These are phyloP conservation scores for Drosophila prosaltans DNA, from an alignment of 1,140 invertebrate species.

Conservation along the genomic window DNA sequence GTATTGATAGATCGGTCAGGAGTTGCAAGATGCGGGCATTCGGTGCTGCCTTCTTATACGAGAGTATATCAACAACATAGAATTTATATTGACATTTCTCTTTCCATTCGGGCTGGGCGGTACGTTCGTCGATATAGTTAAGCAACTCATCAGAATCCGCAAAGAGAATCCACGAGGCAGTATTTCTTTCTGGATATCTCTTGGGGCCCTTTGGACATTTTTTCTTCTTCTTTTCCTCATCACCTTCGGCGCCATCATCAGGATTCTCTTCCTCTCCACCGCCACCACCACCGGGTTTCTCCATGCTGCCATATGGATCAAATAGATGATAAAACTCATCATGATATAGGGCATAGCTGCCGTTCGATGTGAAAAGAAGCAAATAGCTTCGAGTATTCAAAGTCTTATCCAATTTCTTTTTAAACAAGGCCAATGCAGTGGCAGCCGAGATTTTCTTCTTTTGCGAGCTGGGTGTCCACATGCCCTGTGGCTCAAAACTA, in stretches of 20 bases:
- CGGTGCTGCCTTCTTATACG: slow-evolving; percentile 72
- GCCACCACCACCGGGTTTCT: slow-evolving; percentile 34
- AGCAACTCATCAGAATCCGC: slow-evolving; percentile 62
- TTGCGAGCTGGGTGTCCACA: slow-evolving; percentile 32
- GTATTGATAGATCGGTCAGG: slow-evolving; percentile 70
- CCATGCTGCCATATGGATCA: slow-evolving; percentile 84
- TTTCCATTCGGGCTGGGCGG: slow-evolving; percentile 59
- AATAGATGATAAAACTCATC: slow-evolving; percentile 85
- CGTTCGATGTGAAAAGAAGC: slow-evolving; percentile 84
- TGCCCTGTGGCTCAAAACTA: slow-evolving; percentile 78
- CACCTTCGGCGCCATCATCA: slow-evolving; percentile 35
- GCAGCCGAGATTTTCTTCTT: slow-evolving; percentile 17
- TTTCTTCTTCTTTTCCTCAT: slow-evolving; percentile 42
- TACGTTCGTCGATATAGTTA: slow-evolving; percentile 61
- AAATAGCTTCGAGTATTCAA: slow-evolving; percentile 83
- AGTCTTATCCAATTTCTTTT: slow-evolving; percentile 56
- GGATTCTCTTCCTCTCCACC: slow-evolving; percentile 46
- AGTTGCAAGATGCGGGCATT: slow-evolving; percentile 69
- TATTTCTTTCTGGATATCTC: slow-evolving; percentile 69
- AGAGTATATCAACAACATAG: slow-evolving; percentile 66
- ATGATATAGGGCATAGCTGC: slow-evolving; percentile 84
- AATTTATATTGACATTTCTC: slow-evolving; percentile 62
- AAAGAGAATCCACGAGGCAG: slow-evolving; percentile 77
- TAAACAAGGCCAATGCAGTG: slow-evolving; percentile 32
- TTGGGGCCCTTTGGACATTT: slow-evolving; percentile 61